These are phyloP conservation scores for Biston stratarius DNA, from an alignment of 2,888 invertebrate species.

Conservation along the genomic window DNA sequence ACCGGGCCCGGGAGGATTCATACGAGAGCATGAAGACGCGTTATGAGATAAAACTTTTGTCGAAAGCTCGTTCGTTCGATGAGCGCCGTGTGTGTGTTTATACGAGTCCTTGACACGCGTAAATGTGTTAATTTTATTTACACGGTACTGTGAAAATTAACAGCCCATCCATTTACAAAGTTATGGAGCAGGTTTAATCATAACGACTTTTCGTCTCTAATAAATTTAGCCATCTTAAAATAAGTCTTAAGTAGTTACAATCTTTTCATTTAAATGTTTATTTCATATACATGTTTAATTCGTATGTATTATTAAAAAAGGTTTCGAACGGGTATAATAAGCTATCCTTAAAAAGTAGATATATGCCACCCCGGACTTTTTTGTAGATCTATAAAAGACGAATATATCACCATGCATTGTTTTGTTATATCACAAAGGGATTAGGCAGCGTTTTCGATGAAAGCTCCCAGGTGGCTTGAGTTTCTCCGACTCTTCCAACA, in stretches of 20 bases:
- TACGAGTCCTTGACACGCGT: slow-evolving; percentile 18
- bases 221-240: neutral
- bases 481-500: too few species aligned
- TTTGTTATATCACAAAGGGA: too few species aligned
- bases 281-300: neutral
- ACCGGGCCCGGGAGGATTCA: slow-evolving; percentile 66
- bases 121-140: slow-evolving; percentile 20
- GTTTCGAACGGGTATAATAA: too few species aligned
- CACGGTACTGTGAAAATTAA: slow-evolving; percentile 21
- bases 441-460: too few species aligned
- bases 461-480: too few species aligned
- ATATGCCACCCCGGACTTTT: too few species aligned
- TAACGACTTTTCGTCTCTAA: slow-evolving; percentile 4
- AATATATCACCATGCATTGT: too few species aligned
- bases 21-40: slow-evolving; percentile 65
- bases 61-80: slow-evolving; percentile 50
- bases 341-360: too few species aligned
- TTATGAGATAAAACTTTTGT: slow-evolving; percentile 66
- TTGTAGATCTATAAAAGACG: too few species aligned
- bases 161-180: slow-evolving; percentile 18
- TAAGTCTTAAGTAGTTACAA: neutral
- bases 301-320: too few species aligned
- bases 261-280: neutral
- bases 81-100: slow-evolving; percentile 39
- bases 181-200: slow-evolving; percentile 6